These are phyloP conservation scores for Drosophila persimilis DNA, from an alignment of 1,140 invertebrate species.

Conservation along the genomic window DNA sequence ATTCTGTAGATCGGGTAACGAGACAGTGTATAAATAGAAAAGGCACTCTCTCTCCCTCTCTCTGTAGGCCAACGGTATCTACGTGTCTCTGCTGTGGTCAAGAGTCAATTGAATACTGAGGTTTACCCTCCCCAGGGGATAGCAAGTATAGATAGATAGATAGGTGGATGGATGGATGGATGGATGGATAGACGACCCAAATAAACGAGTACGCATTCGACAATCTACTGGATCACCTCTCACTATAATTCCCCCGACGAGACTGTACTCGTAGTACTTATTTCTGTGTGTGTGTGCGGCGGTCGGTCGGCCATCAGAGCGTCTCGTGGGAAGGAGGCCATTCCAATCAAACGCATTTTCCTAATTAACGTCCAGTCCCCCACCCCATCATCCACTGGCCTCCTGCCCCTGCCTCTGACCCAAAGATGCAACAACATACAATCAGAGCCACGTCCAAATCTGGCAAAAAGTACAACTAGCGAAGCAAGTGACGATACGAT, in stretches of 20 bases:
- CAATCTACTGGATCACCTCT: too few species aligned
- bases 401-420: too few species aligned
- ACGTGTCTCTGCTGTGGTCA: too few species aligned
- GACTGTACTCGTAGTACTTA: neutral
- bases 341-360: neutral
- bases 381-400: neutral
- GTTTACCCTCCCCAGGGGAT: slow-evolving; percentile 6
- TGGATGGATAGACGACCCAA: slow-evolving; percentile 11
- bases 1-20: too few species aligned
- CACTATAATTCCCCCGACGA: neutral
- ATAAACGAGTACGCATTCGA: too few species aligned
- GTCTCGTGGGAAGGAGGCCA: slow-evolving; percentile 1
- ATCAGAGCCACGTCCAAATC: too few species aligned
- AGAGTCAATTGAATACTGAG: slow-evolving; percentile 24
- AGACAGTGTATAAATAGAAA: too few species aligned
- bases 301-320: neutral
- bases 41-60: too few species aligned
- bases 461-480: too few species aligned
- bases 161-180: slow-evolving; percentile 15
- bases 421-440: too few species aligned
- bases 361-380: slow-evolving; percentile 2
- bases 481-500: neutral
- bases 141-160: slow-evolving; percentile 14
- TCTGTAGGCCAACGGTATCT: slow-evolving; percentile 2
- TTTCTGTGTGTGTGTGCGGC: neutral